Evolutionary conservation across 2,113 vertebrate species (phyloP).

Genomic region (Sus scrofa): DNA sequence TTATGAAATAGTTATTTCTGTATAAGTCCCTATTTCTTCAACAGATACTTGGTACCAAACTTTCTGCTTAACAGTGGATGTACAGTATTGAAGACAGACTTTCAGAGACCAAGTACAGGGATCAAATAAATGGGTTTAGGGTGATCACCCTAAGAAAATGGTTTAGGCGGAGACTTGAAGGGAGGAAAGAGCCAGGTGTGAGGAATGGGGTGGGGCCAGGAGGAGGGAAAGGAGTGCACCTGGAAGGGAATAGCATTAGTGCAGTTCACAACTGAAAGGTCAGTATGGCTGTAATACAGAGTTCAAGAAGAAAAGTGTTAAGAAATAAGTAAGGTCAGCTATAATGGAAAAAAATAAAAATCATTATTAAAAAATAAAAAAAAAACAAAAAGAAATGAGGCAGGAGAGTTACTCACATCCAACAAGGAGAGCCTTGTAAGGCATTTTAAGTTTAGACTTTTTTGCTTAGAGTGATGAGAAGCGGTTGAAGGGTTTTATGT

Average conservation of each 20-base stretch:
- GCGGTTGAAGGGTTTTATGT: background rate
- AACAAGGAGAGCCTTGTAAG: background rate
- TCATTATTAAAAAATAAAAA: too few species aligned
- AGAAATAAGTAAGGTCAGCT: background rate
- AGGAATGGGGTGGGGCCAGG: background rate
- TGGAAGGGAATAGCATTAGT: background rate
- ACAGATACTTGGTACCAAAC: background rate
- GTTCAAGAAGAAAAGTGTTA: background rate
- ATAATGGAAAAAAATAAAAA: too few species aligned
- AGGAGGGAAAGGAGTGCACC: background rate
- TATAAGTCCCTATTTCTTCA: background rate
- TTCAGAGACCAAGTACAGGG: background rate
- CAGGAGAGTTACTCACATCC: background rate
- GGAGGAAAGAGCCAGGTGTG: background rate
- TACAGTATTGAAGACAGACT: background rate
- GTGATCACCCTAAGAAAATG: background rate
- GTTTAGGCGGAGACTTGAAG: background rate
- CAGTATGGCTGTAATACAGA: background rate
- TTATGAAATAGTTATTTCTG: background rate
- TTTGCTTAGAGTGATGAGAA: background rate
- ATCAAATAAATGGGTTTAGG: background rate
- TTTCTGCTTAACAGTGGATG: background rate
- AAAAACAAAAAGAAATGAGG: background rate
- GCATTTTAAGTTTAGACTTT: background rate
- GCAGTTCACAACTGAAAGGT: background rate